Evolutionary conservation across 1,140 invertebrate genomes (phyloP).

Genomic region (Drosophila pachea): DNA sequence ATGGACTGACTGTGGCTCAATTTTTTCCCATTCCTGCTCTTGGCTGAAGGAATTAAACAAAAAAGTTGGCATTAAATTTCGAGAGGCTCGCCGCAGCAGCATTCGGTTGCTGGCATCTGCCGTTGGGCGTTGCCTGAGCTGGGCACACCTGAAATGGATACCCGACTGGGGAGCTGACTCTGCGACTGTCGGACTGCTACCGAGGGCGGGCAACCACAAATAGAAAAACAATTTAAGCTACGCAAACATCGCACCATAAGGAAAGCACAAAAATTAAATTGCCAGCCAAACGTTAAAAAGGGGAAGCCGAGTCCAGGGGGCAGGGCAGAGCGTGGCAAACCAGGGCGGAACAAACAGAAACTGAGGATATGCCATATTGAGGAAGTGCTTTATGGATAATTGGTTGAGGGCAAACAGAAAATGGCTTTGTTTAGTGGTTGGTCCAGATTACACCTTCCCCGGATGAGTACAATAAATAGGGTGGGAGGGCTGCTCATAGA

Average conservation of each 20-base stretch:
- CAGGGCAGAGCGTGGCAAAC: constrained; percentile 28
- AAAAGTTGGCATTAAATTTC: too few species aligned
- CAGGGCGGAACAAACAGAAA: constrained; percentile 22
- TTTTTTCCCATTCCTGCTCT: too few species aligned
- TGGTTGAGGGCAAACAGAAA: too few species aligned
- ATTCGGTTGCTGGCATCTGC: constrained; percentile 4
- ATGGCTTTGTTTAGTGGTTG: too few species aligned
- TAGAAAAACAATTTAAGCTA: constrained; percentile 74
- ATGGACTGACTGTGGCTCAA: too few species aligned
- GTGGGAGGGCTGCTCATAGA: too few species aligned
- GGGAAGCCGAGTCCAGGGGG: constrained; percentile 30
- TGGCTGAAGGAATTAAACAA: too few species aligned
- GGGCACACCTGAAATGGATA: constrained; percentile 58
- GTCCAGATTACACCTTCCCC: too few species aligned
- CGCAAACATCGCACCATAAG: constrained; percentile 59
- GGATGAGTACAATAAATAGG: too few species aligned
- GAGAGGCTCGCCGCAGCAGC: too few species aligned
- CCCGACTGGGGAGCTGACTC: constrained; percentile 39
- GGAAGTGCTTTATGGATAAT: too few species aligned
- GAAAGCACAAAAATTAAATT: constrained; percentile 69
- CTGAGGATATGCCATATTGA: neutral
- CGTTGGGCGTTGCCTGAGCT: constrained; percentile 41
- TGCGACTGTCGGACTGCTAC: constrained; percentile 32
- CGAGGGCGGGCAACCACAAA: constrained; percentile 60
- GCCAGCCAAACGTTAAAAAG: constrained; percentile 42